phyloP scores from a whole-genome alignment of 2,888 invertebrate genomes.

The Acrocyrtus sp. region DNA sequence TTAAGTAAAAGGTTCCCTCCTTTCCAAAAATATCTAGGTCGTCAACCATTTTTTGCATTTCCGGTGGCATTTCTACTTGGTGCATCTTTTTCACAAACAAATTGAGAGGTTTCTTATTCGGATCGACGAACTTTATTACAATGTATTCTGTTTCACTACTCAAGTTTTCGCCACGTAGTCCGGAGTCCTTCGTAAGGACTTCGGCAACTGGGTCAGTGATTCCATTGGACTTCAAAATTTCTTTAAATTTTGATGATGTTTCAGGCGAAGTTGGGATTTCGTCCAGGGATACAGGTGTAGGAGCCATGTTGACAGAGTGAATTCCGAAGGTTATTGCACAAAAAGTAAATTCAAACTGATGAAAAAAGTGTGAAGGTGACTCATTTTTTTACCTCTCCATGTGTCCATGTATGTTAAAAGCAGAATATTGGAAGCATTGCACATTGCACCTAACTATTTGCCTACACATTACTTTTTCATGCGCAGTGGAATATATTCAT shows the following conservation, averaged over 20 bases:
- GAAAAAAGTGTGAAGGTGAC: no score
- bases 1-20: slow-evolving; percentile 22
- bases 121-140: slow-evolving; percentile 21
- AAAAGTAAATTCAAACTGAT: no score
- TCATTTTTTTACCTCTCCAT: no score
- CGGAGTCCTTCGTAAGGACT: slow-evolving; percentile 18
- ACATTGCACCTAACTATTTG: no score
- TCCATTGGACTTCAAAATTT: slow-evolving; percentile 16
- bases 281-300: no score
- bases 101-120: slow-evolving; percentile 14
- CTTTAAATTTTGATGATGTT: neutral
- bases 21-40: slow-evolving; percentile 35
- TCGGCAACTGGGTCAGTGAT: slow-evolving; percentile 25
- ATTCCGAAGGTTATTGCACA: no score
- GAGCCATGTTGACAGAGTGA: no score
- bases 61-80: neutral
- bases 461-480: no score
- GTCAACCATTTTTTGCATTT: slow-evolving; percentile 14
- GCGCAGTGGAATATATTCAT: no score
- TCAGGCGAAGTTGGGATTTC: neutral
- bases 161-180: slow-evolving; percentile 31
- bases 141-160: slow-evolving; percentile 6
- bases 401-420: no score
- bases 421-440: no score
- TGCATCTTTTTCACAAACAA: slow-evolving; percentile 27